Base-by-base conservation (phyloP, 1,140 invertebrate genomes). In the Tetranychus urticae region DNA sequence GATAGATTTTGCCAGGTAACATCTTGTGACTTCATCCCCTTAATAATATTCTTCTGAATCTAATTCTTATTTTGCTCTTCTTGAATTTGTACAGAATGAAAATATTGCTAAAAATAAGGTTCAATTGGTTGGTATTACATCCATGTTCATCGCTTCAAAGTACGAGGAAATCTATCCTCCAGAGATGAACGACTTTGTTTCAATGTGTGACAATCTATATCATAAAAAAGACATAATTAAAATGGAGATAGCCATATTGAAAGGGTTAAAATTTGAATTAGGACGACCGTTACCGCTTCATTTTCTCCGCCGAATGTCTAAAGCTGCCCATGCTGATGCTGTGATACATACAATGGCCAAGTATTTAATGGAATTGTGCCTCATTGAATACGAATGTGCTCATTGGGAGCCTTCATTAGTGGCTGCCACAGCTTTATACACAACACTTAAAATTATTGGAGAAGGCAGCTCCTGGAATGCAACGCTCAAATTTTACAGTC, bases 161-260 rank as follows among this genome's bases (percentile, higher is more conserved):
- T 77, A 85, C 48, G 94, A 98, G 79, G 93, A 98, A 78, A 94
- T 98, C 55, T 98, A 97, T 74, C 92, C 94, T 57, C 93, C 93
- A 2, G 94, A 96, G 75, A 79, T 97, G 47, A 74, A 79, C 6
- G 89, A 96, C 70, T 94, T 65, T 59, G 55, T 65, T 31, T 34
- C 6, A 14, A 47, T 65, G 48, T 61, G 62, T 61, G 62, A 65
- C 39, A 45, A 58, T 7, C 14, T 61, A 6, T 65, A 65, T 46
- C 39, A 34, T 6, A 65, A 65, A 45, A 31, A 33, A 8, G 64
- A 65, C 7, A 65, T 65, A 39, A 50, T 65, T 23, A 45, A 45
- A 45, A 65, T 63, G 59, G 64, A 65, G 57, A 61, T 63, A 12
- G 8, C n/a, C 2, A 75, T 77, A 33, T 74, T 93, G 23, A 77